Evolutionary conservation across 1,140 invertebrate genomes (phyloP).

Genomic region (Drosophila miranda): DNA sequence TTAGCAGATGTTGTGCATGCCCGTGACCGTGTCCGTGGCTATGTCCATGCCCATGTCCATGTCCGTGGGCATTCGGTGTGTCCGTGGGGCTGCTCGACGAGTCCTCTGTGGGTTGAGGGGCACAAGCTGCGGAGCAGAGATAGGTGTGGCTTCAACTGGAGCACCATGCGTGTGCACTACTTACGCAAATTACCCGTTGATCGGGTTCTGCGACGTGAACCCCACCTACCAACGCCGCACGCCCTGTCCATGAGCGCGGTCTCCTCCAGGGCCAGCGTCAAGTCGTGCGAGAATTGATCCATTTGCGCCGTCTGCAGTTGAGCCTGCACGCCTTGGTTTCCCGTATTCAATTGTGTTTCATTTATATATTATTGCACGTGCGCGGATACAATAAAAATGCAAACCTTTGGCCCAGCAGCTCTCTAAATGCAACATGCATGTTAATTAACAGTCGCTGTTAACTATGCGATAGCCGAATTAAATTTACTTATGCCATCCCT

Average conservation of each 20-base stretch:
- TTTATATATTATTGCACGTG: too few relatives aligned
- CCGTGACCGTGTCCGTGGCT: neutral
- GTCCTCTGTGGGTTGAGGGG: constrained; percentile 84
- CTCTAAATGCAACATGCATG: too few relatives aligned
- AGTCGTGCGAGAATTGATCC: constrained; percentile 94
- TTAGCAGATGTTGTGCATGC: constrained; percentile 60
- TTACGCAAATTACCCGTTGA: constrained; percentile 92
- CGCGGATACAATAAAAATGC: too few relatives aligned
- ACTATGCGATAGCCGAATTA: too few relatives aligned
- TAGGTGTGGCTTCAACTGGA: neutral
- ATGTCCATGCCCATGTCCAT: constrained; percentile 2
- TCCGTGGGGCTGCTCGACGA: constrained; percentile 86
- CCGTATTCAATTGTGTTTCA: constrained; percentile 1
- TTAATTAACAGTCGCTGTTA: too few relatives aligned
- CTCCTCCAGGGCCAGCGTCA: constrained; percentile 92
- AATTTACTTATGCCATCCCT: too few relatives aligned
- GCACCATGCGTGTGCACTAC: constrained; percentile 68
- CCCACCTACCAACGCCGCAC: constrained; percentile 87
- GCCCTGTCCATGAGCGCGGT: constrained; percentile 87
- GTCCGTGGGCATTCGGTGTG: constrained; percentile 49
- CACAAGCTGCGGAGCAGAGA: constrained; percentile 63
- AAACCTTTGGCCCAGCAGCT: too few relatives aligned
- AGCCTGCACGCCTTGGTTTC: too few relatives aligned
- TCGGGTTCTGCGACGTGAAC: constrained; percentile 88
- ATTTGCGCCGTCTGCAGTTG: constrained; percentile 83